Evolutionary conservation across 2,888 invertebrate species (phyloP).

Genomic region (Boloria euphrosyne): DNA sequence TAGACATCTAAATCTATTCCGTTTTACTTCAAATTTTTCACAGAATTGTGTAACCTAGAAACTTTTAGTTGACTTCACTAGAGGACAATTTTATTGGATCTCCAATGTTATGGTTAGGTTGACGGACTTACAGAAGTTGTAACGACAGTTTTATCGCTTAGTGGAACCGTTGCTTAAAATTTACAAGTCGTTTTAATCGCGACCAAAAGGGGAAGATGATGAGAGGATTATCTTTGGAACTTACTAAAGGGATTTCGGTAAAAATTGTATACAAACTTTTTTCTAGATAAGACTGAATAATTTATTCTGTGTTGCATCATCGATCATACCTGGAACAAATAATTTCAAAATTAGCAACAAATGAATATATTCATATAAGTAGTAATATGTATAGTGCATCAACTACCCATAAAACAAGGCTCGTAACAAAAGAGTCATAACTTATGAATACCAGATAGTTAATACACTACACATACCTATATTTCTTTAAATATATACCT

Average conservation of each 20-base stretch:
- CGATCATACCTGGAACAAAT: conserved; percentile 20
- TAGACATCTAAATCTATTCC: too few species aligned
- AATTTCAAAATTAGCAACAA: not conserved
- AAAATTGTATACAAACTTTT: too few species aligned
- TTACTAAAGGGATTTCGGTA: not conserved
- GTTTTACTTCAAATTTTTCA: not conserved
- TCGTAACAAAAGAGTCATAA: too few species aligned
- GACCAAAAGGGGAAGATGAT: conserved; percentile 11
- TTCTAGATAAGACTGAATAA: too few species aligned
- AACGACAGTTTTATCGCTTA: conserved; percentile 35
- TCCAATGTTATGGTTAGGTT: conserved; percentile 15
- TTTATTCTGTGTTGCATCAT: not conserved
- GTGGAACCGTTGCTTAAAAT: conserved; percentile 29
- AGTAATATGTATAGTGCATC: not conserved
- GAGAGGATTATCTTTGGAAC: not conserved
- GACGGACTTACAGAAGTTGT: conserved; percentile 30
- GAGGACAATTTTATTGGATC: conserved; percentile 6
- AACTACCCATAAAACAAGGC: not conserved
- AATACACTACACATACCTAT: too few species aligned
- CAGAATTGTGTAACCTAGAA: conserved; percentile 5
- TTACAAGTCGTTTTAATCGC: conserved; percentile 29
- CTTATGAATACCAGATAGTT: too few species aligned
- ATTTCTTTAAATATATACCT: too few species aligned
- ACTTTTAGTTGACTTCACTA: not conserved
- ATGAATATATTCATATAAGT: not conserved